These are phyloP conservation scores for Scalopus aquaticus DNA, from an alignment of 2,113 vertebrate species.

Conservation along the genomic window DNA sequence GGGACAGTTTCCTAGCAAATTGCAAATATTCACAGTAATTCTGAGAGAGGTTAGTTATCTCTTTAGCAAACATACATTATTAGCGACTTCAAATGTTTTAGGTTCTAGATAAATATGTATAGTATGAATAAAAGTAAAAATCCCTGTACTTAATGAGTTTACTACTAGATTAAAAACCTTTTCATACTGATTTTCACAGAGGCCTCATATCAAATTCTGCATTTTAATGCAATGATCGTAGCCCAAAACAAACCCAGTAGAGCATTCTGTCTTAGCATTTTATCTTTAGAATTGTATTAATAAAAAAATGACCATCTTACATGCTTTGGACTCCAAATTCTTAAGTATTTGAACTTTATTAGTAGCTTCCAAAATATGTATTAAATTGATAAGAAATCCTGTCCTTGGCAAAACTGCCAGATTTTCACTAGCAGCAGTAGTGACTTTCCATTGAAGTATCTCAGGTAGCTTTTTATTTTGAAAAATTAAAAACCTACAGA, in stretches of 20 bases:
- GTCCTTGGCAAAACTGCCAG: background rate
- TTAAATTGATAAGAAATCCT: conserved; percentile 36
- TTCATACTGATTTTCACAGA: conserved; percentile 28
- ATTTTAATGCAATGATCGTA: conserved; percentile 14
- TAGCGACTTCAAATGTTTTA: background rate
- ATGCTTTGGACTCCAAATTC: background rate
- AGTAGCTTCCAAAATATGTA: background rate
- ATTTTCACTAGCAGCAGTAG: background rate
- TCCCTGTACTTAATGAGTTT: background rate
- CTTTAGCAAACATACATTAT: conserved; percentile 6
- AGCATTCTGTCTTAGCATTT: conserved; percentile 1
- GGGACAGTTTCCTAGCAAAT: background rate
- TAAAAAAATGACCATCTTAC: conserved; percentile 20
- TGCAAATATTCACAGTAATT: background rate
- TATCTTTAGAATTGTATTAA: conserved; percentile 19
- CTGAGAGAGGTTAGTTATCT: background rate
- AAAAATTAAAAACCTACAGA: conserved; percentile 27
- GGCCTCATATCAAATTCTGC: background rate
- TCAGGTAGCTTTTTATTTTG: conserved; percentile 37
- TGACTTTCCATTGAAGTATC: background rate
- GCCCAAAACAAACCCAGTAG: background rate
- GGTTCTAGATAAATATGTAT: background rate
- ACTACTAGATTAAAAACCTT: conserved; percentile 43
- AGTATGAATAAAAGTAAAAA: conserved; percentile 18
- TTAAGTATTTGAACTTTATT: background rate